Conservation (phyloP, 2,113 vertebrate species). For the Recurvirostra avosetta region DNA sequence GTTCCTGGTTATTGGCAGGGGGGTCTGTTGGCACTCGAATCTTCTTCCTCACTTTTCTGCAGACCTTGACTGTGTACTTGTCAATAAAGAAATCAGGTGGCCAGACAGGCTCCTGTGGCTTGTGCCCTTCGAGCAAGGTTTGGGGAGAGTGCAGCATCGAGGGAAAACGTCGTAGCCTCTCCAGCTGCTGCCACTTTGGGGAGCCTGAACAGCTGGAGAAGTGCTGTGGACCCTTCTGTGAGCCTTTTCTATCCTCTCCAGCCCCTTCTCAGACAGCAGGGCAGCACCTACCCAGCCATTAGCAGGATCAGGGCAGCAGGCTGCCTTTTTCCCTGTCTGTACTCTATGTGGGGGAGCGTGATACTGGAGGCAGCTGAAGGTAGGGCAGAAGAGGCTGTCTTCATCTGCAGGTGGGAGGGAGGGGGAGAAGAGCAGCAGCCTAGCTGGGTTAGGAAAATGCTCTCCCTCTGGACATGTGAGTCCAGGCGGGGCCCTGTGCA, state of each 20-base stretch:
- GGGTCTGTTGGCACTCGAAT: background rate
- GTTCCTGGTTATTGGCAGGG: background rate
- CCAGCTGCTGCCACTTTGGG: background rate
- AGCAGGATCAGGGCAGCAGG: background rate
- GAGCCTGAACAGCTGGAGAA: background rate
- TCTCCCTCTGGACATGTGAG: background rate
- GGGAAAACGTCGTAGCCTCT: background rate
- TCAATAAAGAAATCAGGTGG: background rate
- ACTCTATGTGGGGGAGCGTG: fast-evolving
- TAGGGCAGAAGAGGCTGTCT: background rate
- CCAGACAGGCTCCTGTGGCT: background rate
- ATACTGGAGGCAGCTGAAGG: background rate
- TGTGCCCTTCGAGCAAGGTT: background rate
- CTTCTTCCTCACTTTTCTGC: background rate
- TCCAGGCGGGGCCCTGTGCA: background rate
- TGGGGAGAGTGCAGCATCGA: background rate
- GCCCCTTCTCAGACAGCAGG: background rate
- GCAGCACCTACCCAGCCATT: background rate
- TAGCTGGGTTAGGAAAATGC: background rate
- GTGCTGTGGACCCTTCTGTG: background rate
- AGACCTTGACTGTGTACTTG: background rate
- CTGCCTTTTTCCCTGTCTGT: background rate
- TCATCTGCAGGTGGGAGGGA: background rate
- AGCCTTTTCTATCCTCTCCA: background rate
- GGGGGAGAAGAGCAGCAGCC: background rate